phyloP scores from a whole-genome alignment of 92 coral and sea anemone species.

The Heteractis magnifica region DNA sequence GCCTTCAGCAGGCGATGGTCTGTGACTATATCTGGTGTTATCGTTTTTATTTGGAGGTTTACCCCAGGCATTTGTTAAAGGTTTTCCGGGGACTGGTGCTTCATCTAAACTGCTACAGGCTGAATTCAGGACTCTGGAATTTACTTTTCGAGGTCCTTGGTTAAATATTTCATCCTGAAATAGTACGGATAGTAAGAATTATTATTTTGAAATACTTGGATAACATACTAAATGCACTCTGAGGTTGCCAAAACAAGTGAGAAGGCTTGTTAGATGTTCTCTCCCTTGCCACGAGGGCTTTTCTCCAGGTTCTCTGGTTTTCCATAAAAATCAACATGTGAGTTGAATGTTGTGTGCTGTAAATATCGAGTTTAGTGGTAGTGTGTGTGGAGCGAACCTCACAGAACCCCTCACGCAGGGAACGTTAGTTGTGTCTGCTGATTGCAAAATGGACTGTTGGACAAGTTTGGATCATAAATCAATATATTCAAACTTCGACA shows the following conservation, averaged over 20 bases:
- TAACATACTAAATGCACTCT: not conserved
- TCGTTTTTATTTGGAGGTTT: conserved; percentile 18
- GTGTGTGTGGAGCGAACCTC: too few relatives aligned
- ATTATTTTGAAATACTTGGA: not conserved
- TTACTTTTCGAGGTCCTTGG: conserved; percentile 44
- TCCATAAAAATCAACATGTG: too few relatives aligned
- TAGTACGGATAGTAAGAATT: not conserved
- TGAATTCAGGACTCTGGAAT: conserved; percentile 15
- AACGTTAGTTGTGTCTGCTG: too few relatives aligned
- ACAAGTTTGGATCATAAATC: too few relatives aligned
- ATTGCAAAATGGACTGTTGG: too few relatives aligned
- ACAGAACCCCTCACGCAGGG: too few relatives aligned
- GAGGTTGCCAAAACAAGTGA: not conserved
- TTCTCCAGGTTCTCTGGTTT: too few relatives aligned
- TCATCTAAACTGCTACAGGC: conserved; percentile 35
- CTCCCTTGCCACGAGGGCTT: too few relatives aligned
- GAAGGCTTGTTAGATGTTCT: not conserved
- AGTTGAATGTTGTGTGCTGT: too few relatives aligned
- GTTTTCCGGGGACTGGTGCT: conserved; percentile 13
- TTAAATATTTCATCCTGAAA: conserved; percentile 72
- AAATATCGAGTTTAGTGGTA: too few relatives aligned
- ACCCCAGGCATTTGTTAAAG: conserved; percentile 50
- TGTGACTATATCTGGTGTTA: not conserved
- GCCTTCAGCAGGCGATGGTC: not conserved
- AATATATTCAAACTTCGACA: too few relatives aligned